Evolutionary conservation across 2,888 invertebrate genomes (phyloP).

Genomic region (Rotaria sp.): DNA sequence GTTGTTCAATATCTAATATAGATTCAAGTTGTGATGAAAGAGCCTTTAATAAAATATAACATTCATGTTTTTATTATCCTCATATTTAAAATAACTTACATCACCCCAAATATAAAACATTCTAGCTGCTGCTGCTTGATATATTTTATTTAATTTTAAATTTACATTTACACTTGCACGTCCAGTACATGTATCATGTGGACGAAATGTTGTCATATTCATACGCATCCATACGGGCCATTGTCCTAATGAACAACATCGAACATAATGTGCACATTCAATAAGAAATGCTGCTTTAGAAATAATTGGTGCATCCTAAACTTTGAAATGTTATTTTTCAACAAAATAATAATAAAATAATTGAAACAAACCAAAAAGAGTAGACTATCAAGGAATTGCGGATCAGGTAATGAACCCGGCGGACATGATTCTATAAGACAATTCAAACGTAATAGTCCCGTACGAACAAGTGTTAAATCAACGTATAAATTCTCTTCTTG

Average conservation of each 20-base stretch:
- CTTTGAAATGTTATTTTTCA: background rate
- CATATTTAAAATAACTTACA: constrained; percentile 46
- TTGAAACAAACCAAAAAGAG: constrained; percentile 72
- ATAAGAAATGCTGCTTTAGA: constrained; percentile 80
- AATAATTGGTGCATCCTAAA: constrained; percentile 82
- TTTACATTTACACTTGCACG: constrained; percentile 44
- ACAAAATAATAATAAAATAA: background rate
- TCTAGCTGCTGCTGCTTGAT: constrained; percentile 84
- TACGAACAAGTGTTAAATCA: constrained; percentile 59
- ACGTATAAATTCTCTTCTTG: constrained; percentile 27
- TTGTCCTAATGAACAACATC: constrained; percentile 91
- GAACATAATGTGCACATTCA: constrained; percentile 91
- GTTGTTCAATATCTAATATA: background rate
- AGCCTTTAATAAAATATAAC: background rate
- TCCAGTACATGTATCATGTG: background rate
- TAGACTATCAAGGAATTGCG: constrained; percentile 83
- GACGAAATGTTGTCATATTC: constrained; percentile 4
- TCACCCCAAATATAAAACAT: constrained; percentile 96
- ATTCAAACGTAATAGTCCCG: constrained; percentile 80
- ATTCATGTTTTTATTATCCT: background rate
- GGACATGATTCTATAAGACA: constrained; percentile 88
- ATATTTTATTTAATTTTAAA: constrained; percentile 59
- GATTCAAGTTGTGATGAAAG: background rate
- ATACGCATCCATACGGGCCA: constrained; percentile 96
- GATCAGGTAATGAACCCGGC: constrained; percentile 90